Evolutionary conservation across 2,888 invertebrate species (phyloP), one percentile per base, ranked within the genome.

Genomic region (Octodonta nipae): DNA sequence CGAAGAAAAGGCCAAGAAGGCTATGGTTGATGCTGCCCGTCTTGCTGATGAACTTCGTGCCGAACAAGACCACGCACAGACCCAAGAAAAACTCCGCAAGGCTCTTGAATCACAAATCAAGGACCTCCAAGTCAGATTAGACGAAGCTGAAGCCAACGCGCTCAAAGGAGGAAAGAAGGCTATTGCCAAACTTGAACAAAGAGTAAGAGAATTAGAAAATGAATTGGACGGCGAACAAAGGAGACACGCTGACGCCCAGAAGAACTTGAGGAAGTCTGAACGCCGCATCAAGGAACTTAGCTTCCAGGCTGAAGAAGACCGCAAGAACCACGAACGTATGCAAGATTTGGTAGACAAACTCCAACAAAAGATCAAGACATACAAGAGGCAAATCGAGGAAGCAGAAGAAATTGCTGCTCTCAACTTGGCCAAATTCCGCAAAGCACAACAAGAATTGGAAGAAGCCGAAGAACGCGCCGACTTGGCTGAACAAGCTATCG

Each of bases 381-480:
- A 95, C 87, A 98, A 96, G 86, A 86, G 95, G 75, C 96, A 98
- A 76, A 93, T 96, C 63, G 96, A 98, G 63, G 96, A 98, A 67
- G 96, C 96, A 48, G 87, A 93, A 72, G 93, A 93, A 67, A 91
- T 93, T 60, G 92, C 92, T 58, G 92, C 92, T 56, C 80, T 92
- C 63, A 93, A 93, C 71, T 80, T 93, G 71, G 92, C 92, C 70
- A 93, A 93, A 75, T 93, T 89, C 88, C 88, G 85, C 70, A 91
- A 87, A 72, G 87, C 87, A 50, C 88, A 88, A 67, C 87, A 88
- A 65, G 91, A 91, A 70, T 73, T 92, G 58, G 92, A 93, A 66
- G 92, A 93, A 68, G 89, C 92, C 47, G 92, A 93, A 64, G 92
- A 92, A 67, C 80, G 92, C 58, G 91, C 91, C 59, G 92, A 93